Evolutionary conservation across 2,113 vertebrate genomes (phyloP).

Genomic region (Phylloscopus trochilus): DNA sequence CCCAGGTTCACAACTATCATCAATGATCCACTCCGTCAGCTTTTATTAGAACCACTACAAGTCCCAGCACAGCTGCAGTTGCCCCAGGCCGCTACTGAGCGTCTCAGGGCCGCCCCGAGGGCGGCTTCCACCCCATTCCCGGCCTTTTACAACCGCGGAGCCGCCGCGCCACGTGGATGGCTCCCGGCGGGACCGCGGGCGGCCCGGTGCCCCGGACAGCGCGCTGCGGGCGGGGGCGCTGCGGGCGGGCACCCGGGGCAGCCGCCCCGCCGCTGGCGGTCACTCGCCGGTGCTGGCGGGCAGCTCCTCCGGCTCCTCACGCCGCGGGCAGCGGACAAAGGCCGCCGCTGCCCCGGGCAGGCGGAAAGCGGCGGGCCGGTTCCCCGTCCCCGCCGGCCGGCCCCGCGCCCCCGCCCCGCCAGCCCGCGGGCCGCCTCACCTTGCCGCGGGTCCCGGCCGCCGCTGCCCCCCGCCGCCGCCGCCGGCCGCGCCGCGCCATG

Average conservation of each 20-base stretch:
- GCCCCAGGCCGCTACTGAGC: neutral
- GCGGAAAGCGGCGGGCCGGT: no score
- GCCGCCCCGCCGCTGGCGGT: neutral
- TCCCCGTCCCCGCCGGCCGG: no score
- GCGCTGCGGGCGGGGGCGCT: neutral
- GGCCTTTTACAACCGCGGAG: no score
- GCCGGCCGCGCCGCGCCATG: neutral
- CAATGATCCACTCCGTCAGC: neutral
- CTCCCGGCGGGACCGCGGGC: neutral
- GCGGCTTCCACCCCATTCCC: neutral
- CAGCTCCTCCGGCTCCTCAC: no score
- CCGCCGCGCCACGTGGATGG: slow-evolving; percentile 21
- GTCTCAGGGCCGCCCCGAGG: neutral
- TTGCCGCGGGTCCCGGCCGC: no score
- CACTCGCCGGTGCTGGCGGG: neutral
- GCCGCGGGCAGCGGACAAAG: no score
- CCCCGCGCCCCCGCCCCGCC: no score
- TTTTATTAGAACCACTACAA: no score
- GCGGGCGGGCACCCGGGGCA: neutral
- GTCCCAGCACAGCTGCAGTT: rapidly evolving
- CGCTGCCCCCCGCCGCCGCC: neutral
- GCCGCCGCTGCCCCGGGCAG: no score
- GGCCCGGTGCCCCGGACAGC: neutral
- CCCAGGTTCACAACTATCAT: neutral
- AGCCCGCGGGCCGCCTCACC: no score